Conservation (phyloP, 2,888 invertebrate species). For the Macrosoma leucophasiata region DNA sequence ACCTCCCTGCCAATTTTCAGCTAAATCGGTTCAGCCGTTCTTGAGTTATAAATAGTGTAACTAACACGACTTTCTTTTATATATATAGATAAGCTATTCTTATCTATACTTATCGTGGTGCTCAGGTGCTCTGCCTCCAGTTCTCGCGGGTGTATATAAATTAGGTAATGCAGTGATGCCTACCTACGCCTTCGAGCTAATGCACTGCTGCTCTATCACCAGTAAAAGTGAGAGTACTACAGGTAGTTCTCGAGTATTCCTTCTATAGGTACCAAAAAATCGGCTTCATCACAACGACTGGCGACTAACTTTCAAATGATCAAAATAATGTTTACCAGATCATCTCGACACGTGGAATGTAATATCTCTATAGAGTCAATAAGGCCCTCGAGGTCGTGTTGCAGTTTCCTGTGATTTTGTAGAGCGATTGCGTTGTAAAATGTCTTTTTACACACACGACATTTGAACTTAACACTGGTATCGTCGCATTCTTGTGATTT, state of each 20-base stretch:
- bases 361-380: conserved; percentile 34
- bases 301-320: not conserved
- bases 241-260: not conserved
- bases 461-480: too few species aligned
- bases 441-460: conserved; percentile 54
- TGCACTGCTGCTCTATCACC: not conserved
- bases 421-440: conserved; percentile 58
- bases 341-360: conserved; percentile 11
- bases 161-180: too few species aligned
- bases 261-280: not conserved
- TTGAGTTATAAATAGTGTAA: too few species aligned
- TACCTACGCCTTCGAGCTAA: not conserved
- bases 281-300: not conserved
- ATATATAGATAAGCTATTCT: too few species aligned
- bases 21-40: too few species aligned
- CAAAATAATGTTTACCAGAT: conserved; percentile 19
- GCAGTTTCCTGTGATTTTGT: conserved; percentile 55
- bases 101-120: too few species aligned
- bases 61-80: too few species aligned
- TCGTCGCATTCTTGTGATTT: too few species aligned
- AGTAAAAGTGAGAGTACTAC: not conserved
- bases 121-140: too few species aligned
- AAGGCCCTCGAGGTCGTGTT: conserved; percentile 46
- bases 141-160: too few species aligned
- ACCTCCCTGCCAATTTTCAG: too few species aligned